Conservation (phyloP, 2,797 vertebrate genomes). For the Ceyx erithaca region DNA sequence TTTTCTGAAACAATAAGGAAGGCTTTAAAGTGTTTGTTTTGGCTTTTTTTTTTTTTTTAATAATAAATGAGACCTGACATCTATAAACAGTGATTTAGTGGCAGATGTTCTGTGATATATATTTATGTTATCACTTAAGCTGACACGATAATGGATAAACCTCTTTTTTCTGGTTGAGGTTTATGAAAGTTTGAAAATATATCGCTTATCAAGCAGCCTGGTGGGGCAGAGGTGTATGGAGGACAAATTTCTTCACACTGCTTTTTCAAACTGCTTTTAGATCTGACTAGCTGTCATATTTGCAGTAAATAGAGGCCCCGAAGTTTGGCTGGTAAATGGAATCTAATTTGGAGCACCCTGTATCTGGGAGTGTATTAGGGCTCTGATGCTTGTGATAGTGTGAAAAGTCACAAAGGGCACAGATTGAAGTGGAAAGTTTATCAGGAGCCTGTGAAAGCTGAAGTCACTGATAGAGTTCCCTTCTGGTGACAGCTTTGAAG, state of each 20-base stretch:
- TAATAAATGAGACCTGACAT: constrained; percentile 67
- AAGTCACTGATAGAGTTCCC: constrained; percentile 77
- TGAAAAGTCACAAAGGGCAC: constrained; percentile 67
- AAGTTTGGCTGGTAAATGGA: constrained; percentile 19
- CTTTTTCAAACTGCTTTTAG: neutral
- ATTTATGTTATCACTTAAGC: constrained; percentile 69
- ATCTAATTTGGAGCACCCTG: constrained; percentile 15
- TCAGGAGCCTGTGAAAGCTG: constrained; percentile 69
- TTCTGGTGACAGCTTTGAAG: constrained; percentile 80
- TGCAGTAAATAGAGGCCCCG: constrained; percentile 1
- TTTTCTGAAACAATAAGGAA: constrained; percentile 17
- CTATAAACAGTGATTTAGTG: constrained; percentile 66
- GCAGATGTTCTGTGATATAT: constrained; percentile 57
- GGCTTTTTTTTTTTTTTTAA: neutral
- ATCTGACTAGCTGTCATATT: constrained; percentile 7
- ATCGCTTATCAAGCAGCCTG: neutral
- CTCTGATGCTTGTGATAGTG: neutral
- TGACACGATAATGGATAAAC: constrained; percentile 57
- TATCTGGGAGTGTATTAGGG: neutral
- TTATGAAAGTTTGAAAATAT: constrained; percentile 58
- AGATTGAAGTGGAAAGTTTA: constrained; percentile 73
- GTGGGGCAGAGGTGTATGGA: neutral
- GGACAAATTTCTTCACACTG: neutral
- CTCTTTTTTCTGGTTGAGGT: constrained; percentile 14
- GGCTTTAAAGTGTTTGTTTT: constrained; percentile 39